These are phyloP conservation scores for Heliconius cydno DNA, from an alignment of 2,888 invertebrate genomes.

Conservation along the genomic window DNA sequence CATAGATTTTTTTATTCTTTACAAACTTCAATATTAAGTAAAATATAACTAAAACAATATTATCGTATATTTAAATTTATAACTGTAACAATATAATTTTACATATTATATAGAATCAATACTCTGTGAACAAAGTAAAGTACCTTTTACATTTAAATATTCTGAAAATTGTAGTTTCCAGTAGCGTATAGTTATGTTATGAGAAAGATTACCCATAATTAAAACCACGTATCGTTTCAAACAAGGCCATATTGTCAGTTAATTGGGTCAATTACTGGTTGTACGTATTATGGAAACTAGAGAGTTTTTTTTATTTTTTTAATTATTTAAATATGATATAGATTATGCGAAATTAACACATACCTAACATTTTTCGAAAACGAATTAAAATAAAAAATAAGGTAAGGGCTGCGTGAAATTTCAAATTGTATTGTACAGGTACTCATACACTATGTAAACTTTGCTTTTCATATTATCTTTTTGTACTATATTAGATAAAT, in stretches of 20 bases:
- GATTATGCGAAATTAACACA: too few species aligned
- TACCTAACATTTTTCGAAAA: background rate
- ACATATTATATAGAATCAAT: background rate
- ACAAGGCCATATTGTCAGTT: conserved; percentile 45
- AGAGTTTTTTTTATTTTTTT: background rate
- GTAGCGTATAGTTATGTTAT: background rate
- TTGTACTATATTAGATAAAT: too few species aligned
- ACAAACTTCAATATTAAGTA: too few species aligned
- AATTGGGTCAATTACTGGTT: conserved; percentile 40
- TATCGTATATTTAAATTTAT: too few species aligned
- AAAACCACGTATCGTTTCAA: conserved; percentile 44
- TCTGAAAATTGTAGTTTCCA: background rate
- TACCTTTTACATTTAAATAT: background rate
- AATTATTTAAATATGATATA: background rate
- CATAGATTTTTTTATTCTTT: too few species aligned
- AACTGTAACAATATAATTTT: background rate
- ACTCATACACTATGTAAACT: too few species aligned
- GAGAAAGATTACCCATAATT: conserved; percentile 42
- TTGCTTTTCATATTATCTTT: too few species aligned
- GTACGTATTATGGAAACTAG: conserved; percentile 25
- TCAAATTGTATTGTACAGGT: too few species aligned
- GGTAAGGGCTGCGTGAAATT: background rate
- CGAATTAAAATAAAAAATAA: background rate
- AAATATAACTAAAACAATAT: too few species aligned
- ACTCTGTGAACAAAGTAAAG: background rate